These are phyloP conservation scores for Acanthosepion esculentum DNA, from an alignment of 2,888 invertebrate genomes.

Conservation along the genomic window DNA sequence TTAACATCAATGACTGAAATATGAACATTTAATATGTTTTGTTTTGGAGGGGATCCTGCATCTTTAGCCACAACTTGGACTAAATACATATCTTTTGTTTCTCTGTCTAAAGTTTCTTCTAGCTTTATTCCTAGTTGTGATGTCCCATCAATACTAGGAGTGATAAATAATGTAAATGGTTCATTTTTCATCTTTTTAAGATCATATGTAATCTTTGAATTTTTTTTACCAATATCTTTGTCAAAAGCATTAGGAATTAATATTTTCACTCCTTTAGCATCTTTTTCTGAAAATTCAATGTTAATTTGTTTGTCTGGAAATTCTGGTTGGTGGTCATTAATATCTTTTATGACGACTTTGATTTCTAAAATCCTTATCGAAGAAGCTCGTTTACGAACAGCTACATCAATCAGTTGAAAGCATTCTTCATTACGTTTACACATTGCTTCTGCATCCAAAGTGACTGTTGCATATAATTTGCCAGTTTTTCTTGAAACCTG, in stretches of 20 bases:
- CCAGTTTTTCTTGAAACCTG: no score
- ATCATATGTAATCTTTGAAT: not conserved
- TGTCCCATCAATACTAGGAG: not conserved
- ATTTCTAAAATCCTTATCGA: not conserved
- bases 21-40: not conserved
- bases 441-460: no score
- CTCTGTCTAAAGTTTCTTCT: not conserved
- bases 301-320: not conserved
- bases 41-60: not conserved
- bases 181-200: not conserved
- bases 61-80: not conserved
- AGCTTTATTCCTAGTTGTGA: not conserved
- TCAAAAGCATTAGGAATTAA: not conserved
- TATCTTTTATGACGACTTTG: not conserved
- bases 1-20: not conserved
- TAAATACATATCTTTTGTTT: not conserved
- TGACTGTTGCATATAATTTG: no score
- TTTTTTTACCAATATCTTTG: not conserved
- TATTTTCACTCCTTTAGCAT: not conserved
- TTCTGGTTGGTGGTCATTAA: not conserved
- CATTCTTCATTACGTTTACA: not conserved
- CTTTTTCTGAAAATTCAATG: not conserved
- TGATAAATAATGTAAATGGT: not conserved
- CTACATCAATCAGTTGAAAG: not conserved
- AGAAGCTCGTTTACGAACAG: constrained; percentile 1